phyloP scores from a whole-genome alignment of 2,113 vertebrate species.

The Pelecanus crispus region DNA sequence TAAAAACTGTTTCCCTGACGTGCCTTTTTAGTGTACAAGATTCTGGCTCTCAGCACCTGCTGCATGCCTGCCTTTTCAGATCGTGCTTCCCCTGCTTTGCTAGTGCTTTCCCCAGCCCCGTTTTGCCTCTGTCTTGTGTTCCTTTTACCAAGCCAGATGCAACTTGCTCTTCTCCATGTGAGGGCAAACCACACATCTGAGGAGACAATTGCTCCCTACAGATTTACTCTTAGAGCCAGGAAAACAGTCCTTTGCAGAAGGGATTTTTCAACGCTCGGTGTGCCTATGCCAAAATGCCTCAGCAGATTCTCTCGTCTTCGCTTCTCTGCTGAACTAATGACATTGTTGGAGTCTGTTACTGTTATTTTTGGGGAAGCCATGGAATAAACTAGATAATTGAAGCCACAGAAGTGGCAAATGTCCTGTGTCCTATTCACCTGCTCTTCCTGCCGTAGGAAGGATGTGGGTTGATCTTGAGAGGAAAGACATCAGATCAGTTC shows the following conservation, averaged over 20 bases:
- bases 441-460: slow-evolving; percentile 72
- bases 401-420: slow-evolving; percentile 35
- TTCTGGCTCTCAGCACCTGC: background rate
- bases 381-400: slow-evolving; percentile 44
- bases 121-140: background rate
- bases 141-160: background rate
- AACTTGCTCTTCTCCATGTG: background rate
- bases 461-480: slow-evolving; percentile 62
- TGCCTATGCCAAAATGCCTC: background rate
- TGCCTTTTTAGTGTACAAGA: background rate
- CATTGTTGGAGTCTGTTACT: slow-evolving; percentile 30
- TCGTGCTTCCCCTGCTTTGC: background rate
- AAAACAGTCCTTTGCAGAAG: background rate
- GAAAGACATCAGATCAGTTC: slow-evolving; percentile 58
- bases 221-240: background rate
- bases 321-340: background rate
- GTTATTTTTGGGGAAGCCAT: slow-evolving; percentile 10
- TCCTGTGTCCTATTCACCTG: slow-evolving; percentile 71
- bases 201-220: background rate
- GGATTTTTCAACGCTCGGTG: background rate
- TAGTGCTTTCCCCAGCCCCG: background rate
- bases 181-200: background rate
- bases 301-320: background rate
- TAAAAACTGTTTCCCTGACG: accelerated
- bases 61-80: background rate